Evolutionary conservation across 1,140 invertebrate species (phyloP).

Genomic region (Adoxophyes honmai): DNA sequence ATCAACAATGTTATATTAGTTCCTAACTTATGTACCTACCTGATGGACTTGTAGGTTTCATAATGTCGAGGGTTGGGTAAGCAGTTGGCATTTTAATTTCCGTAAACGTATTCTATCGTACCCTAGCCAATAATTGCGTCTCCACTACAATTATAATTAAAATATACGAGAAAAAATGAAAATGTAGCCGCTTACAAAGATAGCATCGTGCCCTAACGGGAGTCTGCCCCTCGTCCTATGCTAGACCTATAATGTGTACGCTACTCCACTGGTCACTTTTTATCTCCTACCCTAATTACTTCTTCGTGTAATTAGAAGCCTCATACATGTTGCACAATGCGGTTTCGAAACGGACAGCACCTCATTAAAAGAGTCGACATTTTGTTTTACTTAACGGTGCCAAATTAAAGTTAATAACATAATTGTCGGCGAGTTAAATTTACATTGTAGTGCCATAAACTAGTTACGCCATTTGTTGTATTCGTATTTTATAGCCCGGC

Average conservation of each 20-base stretch:
- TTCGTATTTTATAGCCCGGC: not conserved
- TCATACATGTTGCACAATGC: not conserved
- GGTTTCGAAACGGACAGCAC: not conserved
- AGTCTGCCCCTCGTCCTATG: not conserved
- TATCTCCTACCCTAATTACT: constrained; percentile 2
- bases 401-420: constrained; percentile 16
- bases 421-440: constrained; percentile 8
- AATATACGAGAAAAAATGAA: not conserved
- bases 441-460: not conserved
- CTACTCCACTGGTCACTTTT: constrained; percentile 1
- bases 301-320: constrained; percentile 6
- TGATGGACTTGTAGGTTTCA: no score
- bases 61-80: no score
- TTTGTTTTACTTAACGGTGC: constrained; percentile 11
- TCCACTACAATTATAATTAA: not conserved
- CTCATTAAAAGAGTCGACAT: constrained; percentile 8
- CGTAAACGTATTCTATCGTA: not conserved
- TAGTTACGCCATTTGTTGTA: constrained; percentile 2
- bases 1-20: no score
- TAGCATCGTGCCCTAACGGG: not conserved
- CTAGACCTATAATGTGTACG: not conserved
- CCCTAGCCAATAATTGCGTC: not conserved
- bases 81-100: not conserved
- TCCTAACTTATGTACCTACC: no score
- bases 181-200: not conserved